phyloP scores from a whole-genome alignment of 2,888 invertebrate genomes.

The Drosophila flavopinicola region DNA sequence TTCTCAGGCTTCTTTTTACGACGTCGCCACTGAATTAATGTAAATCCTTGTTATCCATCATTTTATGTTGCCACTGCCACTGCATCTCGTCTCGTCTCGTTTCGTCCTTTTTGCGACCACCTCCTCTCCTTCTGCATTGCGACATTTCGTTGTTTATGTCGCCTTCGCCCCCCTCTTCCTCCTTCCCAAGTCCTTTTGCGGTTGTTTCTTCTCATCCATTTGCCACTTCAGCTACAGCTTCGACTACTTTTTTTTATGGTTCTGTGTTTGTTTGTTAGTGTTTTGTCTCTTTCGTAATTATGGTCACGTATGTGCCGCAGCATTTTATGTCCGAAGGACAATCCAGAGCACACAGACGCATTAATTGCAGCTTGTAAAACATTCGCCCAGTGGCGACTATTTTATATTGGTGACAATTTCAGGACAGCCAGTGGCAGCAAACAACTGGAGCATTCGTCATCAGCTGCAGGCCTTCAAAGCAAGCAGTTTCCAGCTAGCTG shows the following conservation, averaged over 20 bases:
- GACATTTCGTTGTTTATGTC: conserved; percentile 58
- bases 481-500: no score
- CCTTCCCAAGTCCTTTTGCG: conserved; percentile 12
- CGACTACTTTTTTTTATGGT: conserved; percentile 53
- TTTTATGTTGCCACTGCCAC: conserved; percentile 58
- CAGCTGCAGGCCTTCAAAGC: background rate
- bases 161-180: conserved; percentile 2
- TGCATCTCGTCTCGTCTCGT: conserved; percentile 48
- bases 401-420: conserved; percentile 31
- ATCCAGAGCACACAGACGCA: conserved; percentile 42
- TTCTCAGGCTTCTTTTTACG: conserved; percentile 44
- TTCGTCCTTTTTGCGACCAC: background rate
- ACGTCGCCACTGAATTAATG: conserved; percentile 64
- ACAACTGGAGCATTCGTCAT: conserved; percentile 32
- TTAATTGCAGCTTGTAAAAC: conserved; percentile 64
- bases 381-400: conserved; percentile 29
- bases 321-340: conserved; percentile 55
- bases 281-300: conserved; percentile 45
- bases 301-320: conserved; percentile 70
- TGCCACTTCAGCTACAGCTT: conserved; percentile 50
- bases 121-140: conserved; percentile 44
- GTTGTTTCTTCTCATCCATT: conserved; percentile 20
- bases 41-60: conserved; percentile 72
- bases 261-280: conserved; percentile 13
- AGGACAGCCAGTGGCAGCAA: conserved; percentile 3